A percentile compares a stretch with the other conserved stretches of the same genome.
phyloP scores from a whole-genome alignment of 2,888 invertebrate genomes.

The Myopa tessellatipennis region DNA sequence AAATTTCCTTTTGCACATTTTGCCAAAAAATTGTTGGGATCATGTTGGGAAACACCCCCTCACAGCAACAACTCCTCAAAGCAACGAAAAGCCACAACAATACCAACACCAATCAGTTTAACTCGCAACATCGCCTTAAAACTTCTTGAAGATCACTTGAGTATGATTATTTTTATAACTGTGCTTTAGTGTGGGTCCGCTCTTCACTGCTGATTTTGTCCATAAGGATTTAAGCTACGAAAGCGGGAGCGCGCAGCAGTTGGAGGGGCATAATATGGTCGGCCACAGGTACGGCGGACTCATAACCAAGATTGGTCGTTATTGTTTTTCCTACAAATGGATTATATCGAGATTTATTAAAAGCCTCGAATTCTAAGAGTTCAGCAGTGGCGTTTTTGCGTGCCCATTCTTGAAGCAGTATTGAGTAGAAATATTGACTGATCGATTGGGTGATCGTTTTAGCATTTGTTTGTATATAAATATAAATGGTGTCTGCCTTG shows the following conservation, averaged over 20 bases:
- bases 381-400: no score
- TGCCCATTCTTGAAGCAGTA: no score
- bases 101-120: background rate
- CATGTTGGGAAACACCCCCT: conserved; percentile 15
- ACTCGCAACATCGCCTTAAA: background rate
- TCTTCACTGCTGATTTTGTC: background rate
- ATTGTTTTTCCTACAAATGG: background rate
- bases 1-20: background rate
- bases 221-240: background rate
- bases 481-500: no score
- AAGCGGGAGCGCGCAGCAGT: background rate
- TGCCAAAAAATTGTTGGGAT: conserved; percentile 21
- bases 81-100: background rate
- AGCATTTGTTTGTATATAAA: no score
- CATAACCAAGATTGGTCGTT: conserved; percentile 3
- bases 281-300: background rate
- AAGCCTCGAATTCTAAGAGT: background rate
- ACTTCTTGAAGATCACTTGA: conserved; percentile 19
- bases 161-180: conserved; percentile 28
- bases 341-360: background rate
- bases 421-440: no score
- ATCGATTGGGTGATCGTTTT: no score
- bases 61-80: conserved; percentile 5
- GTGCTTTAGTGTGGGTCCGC: background rate
- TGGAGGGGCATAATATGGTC: no score